Conservation (phyloP, 2,797 vertebrate species). For the Lophura swinhoii region DNA sequence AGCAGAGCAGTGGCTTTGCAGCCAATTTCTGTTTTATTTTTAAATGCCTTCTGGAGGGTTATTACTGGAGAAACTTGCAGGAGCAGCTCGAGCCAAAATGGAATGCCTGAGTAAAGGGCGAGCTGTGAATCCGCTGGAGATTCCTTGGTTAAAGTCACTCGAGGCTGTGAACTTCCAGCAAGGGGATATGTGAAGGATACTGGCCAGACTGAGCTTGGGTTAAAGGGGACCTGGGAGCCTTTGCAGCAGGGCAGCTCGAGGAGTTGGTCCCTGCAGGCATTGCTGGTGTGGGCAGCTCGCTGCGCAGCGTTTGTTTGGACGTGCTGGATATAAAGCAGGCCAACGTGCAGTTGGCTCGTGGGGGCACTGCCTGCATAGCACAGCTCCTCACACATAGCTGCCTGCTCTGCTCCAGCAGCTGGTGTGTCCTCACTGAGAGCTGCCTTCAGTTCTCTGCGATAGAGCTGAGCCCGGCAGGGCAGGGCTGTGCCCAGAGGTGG, state of each 20-base stretch:
- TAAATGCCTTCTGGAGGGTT: constrained; percentile 55
- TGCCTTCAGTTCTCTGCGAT: fast-evolving
- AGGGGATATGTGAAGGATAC: background rate
- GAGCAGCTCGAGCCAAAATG: constrained; percentile 12
- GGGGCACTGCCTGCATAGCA: background rate
- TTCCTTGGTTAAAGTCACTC: background rate
- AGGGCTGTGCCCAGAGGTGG: background rate
- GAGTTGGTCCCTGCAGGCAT: background rate
- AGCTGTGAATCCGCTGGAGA: background rate
- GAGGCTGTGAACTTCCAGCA: background rate
- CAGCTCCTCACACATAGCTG: background rate
- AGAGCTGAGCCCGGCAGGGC: background rate
- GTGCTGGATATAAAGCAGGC: constrained; percentile 10
- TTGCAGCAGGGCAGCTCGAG: background rate
- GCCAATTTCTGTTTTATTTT: constrained; percentile 63
- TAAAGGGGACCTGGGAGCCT: background rate
- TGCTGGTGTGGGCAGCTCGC: background rate
- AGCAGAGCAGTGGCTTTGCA: constrained; percentile 37
- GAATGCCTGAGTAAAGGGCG: background rate
- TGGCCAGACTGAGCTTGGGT: background rate
- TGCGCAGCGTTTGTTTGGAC: constrained; percentile 1
- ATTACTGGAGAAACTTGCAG: constrained; percentile 5
- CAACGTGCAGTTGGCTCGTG: background rate
- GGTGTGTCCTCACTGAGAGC: background rate
- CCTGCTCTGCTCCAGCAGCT: background rate